Evolutionary conservation across 1,140 invertebrate species (phyloP).

Genomic region (Eupristina koningsbergeri): DNA sequence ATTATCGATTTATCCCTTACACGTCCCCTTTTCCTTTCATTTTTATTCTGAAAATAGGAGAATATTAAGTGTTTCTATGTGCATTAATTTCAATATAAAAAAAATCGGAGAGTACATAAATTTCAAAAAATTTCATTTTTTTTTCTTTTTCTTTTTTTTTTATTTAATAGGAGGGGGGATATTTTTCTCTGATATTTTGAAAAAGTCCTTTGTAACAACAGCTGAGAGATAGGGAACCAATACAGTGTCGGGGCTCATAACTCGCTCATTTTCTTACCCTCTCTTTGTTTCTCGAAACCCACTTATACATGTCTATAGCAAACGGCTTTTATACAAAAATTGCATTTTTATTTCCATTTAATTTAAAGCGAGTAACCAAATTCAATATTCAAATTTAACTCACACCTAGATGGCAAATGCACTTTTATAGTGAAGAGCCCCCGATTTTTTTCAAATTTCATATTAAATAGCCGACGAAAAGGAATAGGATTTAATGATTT

Average conservation of each 20-base stretch:
- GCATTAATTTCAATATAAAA: background rate
- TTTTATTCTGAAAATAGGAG: background rate
- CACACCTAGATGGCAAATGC: slow-evolving; percentile 17
- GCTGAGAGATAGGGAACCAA: background rate
- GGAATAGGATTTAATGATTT: background rate
- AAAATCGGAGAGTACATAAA: background rate
- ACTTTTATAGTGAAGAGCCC: slow-evolving; percentile 13
- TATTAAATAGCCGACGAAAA: background rate
- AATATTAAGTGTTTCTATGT: background rate
- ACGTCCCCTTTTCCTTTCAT: background rate
- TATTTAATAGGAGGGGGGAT: too few species aligned
- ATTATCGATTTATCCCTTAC: slow-evolving; percentile 32
- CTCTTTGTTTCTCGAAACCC: background rate
- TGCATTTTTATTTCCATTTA: slow-evolving; percentile 42
- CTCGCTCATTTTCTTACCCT: background rate
- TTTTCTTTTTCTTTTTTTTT: background rate
- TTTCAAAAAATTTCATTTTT: background rate
- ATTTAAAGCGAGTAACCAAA: slow-evolving; percentile 37
- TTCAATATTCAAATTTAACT: slow-evolving; percentile 43
- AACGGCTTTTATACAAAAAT: slow-evolving; percentile 22
- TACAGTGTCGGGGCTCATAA: background rate
- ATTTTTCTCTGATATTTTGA: too few species aligned
- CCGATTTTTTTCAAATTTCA: slow-evolving; percentile 24
- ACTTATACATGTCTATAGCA: background rate
- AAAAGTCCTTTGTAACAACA: background rate